These are phyloP conservation scores for Brachystomella parvula DNA, from an alignment of 1,140 invertebrate species.

Conservation along the genomic window DNA sequence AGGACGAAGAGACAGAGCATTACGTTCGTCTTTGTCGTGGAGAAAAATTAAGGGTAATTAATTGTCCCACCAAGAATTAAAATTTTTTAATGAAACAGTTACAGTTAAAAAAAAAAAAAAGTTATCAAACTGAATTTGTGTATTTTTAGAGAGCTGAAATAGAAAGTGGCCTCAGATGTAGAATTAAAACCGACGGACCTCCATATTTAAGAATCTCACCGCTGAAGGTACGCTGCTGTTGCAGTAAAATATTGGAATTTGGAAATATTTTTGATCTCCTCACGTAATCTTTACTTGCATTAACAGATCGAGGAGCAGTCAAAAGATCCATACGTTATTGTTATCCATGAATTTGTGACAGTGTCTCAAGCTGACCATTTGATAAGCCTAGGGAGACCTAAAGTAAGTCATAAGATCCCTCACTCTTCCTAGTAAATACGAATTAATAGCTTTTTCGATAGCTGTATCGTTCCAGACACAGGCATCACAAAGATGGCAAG, in stretches of 20 bases:
- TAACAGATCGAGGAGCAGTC: conserved; percentile 48
- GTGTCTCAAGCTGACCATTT: conserved; percentile 46
- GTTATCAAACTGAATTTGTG: too few species aligned
- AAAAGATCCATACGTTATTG: conserved; percentile 47
- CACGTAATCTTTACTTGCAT: conserved; percentile 14
- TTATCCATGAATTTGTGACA: conserved; percentile 49
- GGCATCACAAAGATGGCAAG: conserved; percentile 31
- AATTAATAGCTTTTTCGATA: conserved; percentile 10
- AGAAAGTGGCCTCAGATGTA: conserved; percentile 42
- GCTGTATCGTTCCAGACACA: conserved; percentile 37
- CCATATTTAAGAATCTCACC: conserved; percentile 47
- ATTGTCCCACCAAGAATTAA: not conserved
- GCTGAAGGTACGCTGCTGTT: conserved; percentile 39
- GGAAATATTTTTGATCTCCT: not conserved
- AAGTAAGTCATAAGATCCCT: conserved; percentile 41
- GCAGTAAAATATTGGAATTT: conserved; percentile 8
- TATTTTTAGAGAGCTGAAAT: conserved; percentile 7
- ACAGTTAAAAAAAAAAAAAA: not conserved
- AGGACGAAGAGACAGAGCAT: conserved; percentile 42
- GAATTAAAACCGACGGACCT: conserved; percentile 41
- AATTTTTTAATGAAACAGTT: not conserved
- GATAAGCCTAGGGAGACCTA: conserved; percentile 47
- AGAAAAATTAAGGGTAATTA: conserved; percentile 39
- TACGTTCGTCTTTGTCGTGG: conserved; percentile 44
- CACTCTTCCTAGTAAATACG: not conserved